Base-by-base conservation (phyloP, 2,113 vertebrate species). In the Salvelinus fontinalis region DNA sequence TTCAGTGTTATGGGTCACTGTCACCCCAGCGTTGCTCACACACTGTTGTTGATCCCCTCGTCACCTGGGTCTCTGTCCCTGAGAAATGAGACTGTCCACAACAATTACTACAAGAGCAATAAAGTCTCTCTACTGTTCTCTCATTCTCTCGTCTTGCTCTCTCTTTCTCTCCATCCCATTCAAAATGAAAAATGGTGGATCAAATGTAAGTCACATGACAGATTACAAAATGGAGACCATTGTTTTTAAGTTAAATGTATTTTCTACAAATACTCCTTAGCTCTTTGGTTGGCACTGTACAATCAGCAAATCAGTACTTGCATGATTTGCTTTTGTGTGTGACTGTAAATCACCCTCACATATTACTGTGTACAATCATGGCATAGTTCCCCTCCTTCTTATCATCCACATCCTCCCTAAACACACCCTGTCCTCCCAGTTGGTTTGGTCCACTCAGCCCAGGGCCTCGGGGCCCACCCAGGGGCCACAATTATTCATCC, bases 31-130 rank as follows among this genome's bases (percentile, higher is more conserved):
- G 91, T 91, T 29, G 70, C 69, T 27, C 60, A 29, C 39, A 31
- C 65, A 34, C 73, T 24, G 74, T 85, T 92, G 91, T 92, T 93
- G 93, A 91, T 93, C 93, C 92, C 91, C 92, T 90, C 91, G 59
- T 95, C 94, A 95, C 94, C 93, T 92, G 94, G 94, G 95, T 93
- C 95, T 92, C 92, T 91, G 89, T 92, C 92, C 92, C 90, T 91
- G 24, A 75, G 91, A 94, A 94, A 95, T 92, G 90, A 92, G 92
- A 90, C 92, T 95, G 95, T 96, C 96, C 87, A 75, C 87, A 91
- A 92, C 93, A 94, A 96, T 96, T 96, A 97, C 88, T 1, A 81
- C 89, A 89, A 85, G 87, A 92, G 90, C 92, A 92, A 93, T 94
- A 95, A 93, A 93, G 93, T 86, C 66, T 75, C 89, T 86, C 93